Conservation (phyloP, 2,797 vertebrate genomes). For the Rhincodon typus region DNA sequence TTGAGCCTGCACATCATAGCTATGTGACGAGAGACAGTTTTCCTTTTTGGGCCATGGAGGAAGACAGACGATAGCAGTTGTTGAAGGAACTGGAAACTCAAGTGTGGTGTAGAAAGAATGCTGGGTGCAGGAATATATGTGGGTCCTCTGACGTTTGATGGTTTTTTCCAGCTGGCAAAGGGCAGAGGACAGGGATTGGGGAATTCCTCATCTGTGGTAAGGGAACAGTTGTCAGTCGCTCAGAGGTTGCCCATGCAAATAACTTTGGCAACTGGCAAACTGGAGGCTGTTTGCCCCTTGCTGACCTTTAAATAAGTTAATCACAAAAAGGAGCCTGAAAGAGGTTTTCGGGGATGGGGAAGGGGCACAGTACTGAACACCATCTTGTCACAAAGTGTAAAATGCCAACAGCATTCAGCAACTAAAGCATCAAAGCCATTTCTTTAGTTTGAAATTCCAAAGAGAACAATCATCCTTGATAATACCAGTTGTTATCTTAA, state of each 20-base stretch:
- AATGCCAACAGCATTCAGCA: not conserved
- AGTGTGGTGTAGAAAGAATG: not conserved
- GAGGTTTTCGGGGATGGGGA: not conserved
- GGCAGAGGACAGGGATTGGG: not conserved
- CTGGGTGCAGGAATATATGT: not conserved
- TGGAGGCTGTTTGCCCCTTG: not conserved
- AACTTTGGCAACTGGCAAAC: not conserved
- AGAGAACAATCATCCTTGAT: too few species aligned
- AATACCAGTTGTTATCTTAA: too few species aligned
- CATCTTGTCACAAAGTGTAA: not conserved
- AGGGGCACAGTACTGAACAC: not conserved
- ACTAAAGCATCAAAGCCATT: not conserved
- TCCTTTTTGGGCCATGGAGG: not conserved
- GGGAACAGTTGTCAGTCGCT: not conserved
- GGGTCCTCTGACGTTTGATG: not conserved
- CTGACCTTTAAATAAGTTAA: not conserved
- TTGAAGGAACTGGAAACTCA: not conserved
- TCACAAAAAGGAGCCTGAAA: not conserved
- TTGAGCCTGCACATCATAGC: not conserved
- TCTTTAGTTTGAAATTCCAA: not conserved
- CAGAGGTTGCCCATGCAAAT: not conserved
- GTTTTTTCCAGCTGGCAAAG: not conserved
- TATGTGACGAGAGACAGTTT: not conserved
- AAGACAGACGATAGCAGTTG: not conserved
- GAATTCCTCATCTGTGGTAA: not conserved